A percentile compares a stretch with the other conserved stretches of the same genome.
Evolutionary conservation across 2,113 vertebrate species (phyloP).

Genomic region (Pygathrix nemaeus): DNA sequence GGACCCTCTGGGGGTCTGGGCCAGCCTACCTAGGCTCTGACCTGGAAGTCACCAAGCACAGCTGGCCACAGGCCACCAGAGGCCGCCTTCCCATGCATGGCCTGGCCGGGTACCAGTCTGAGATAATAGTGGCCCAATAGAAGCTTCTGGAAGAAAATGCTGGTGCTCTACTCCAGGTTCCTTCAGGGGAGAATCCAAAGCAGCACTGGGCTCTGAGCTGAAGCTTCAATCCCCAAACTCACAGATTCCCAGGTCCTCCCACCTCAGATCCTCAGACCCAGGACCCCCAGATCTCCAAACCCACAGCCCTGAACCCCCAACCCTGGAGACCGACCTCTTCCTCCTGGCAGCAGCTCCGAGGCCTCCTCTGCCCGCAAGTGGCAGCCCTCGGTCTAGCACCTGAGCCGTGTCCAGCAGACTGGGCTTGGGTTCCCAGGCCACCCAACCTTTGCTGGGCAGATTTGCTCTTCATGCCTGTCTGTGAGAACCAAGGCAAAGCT

Average conservation of each 20-base stretch:
- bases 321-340: background rate
- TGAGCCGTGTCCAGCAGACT: background rate
- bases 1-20: no score
- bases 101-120: background rate
- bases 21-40: background rate
- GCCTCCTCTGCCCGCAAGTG: background rate
- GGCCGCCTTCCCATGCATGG: background rate
- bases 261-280: background rate
- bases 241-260: background rate
- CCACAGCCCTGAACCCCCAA: background rate
- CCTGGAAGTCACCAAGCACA: background rate
- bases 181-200: background rate
- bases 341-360: background rate
- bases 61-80: background rate
- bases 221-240: background rate
- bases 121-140: fast-evolving
- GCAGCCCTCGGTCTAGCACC: background rate
- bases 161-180: background rate
- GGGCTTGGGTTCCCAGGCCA: background rate
- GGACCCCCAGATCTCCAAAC: background rate
- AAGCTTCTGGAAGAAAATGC: background rate
- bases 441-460: background rate
- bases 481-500: background rate
- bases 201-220: background rate
- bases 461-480: background rate